A percentile compares a stretch with the other conserved stretches of the same genome.
Conservation (phyloP, 2,797 vertebrate species). For the Oophaga sylvatica region DNA sequence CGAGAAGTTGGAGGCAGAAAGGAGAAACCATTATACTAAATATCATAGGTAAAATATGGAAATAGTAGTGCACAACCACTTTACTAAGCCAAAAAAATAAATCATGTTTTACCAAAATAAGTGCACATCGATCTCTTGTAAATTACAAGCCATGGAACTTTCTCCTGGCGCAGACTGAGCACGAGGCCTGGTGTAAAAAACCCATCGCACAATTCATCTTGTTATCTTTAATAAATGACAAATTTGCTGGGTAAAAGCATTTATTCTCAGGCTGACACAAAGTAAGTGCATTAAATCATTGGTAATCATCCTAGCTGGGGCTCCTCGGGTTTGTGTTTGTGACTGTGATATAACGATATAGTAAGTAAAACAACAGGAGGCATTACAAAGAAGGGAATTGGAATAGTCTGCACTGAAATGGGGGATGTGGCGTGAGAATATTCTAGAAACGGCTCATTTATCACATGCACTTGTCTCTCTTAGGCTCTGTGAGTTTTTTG, state of each 20-base stretch:
- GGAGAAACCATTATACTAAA: too few species aligned
- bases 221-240: slow-evolving; percentile 56
- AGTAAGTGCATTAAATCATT: slow-evolving; percentile 40
- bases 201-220: slow-evolving; percentile 44
- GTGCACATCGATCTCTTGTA: background rate
- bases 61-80: too few species aligned
- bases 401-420: background rate
- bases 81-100: background rate
- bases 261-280: slow-evolving; percentile 47
- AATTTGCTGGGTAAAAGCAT: slow-evolving; percentile 30
- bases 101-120: background rate
- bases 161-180: slow-evolving; percentile 10
- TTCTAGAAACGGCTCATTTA: slow-evolving; percentile 19
- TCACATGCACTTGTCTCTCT: background rate
- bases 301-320: background rate
- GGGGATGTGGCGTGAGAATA: too few species aligned
- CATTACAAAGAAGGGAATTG: slow-evolving; percentile 47
- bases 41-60: too few species aligned
- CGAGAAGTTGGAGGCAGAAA: too few species aligned
- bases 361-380: slow-evolving; percentile 51
- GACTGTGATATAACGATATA: slow-evolving; percentile 43
- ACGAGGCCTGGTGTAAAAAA: slow-evolving; percentile 29
- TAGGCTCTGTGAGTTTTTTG: too few species aligned
- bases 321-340: slow-evolving; percentile 17
- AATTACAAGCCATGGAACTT: background rate